Percentiles rank a stretch among this genome's conserved stretches.
Evolutionary conservation across 2,888 invertebrate species (phyloP).

Genomic region (Epirrhoe alternata): DNA sequence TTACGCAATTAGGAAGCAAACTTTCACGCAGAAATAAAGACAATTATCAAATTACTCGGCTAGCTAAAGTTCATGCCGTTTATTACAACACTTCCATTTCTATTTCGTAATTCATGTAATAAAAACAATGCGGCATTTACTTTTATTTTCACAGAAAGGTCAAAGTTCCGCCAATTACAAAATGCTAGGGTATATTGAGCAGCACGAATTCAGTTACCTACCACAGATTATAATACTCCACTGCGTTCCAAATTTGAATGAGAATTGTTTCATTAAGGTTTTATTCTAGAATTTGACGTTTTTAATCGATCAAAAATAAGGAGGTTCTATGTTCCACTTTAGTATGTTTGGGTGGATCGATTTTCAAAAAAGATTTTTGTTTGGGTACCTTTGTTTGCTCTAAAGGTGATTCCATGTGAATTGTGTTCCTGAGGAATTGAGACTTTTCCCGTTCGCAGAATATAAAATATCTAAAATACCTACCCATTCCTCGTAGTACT

Average conservation of each 20-base stretch:
- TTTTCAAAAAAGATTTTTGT: too few relatives aligned
- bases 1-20: constrained; percentile 20
- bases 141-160: constrained; percentile 44
- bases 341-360: too few relatives aligned
- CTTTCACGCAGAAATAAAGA: constrained; percentile 17
- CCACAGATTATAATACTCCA: neutral
- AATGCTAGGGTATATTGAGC: constrained; percentile 11
- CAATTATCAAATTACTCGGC: constrained; percentile 33
- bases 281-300: neutral
- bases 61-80: constrained; percentile 28
- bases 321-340: too few relatives aligned
- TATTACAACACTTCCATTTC: constrained; percentile 28
- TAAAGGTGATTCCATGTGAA: too few relatives aligned
- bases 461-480: too few relatives aligned
- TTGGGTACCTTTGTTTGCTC: too few relatives aligned
- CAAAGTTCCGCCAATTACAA: constrained; percentile 34
- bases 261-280: too few relatives aligned
- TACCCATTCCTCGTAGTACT: too few relatives aligned
- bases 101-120: constrained; percentile 37
- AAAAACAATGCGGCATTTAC: constrained; percentile 37
- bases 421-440: too few relatives aligned
- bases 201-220: neutral
- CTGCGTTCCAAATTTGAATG: neutral
- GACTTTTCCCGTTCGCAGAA: too few relatives aligned
- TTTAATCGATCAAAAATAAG: too few relatives aligned